These are phyloP conservation scores for Melanerpes formicivorus DNA, from an alignment of 2,113 vertebrate genomes.

Conservation along the genomic window DNA sequence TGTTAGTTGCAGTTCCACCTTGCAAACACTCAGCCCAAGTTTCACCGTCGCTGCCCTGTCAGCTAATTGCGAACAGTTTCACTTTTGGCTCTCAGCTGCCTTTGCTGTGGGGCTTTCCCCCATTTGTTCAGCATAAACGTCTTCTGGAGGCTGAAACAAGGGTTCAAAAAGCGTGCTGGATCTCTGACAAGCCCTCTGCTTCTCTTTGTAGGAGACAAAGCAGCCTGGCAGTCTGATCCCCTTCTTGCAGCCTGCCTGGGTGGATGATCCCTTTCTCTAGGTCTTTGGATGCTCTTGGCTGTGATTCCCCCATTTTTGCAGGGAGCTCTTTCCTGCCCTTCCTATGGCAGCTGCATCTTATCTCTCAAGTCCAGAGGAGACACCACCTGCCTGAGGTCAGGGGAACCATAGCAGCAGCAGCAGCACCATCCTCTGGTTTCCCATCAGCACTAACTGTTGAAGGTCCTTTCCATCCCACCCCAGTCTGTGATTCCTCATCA, in stretches of 20 bases:
- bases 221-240: not conserved
- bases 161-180: not conserved
- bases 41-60: fast-evolving
- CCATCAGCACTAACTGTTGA: too few species aligned
- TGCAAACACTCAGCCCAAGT: not conserved
- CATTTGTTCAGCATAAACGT: not conserved
- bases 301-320: too few species aligned
- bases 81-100: not conserved
- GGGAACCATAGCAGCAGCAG: not conserved
- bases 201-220: not conserved
- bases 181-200: not conserved
- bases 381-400: not conserved
- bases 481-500: too few species aligned
- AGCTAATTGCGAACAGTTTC: not conserved
- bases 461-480: too few species aligned
- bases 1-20: not conserved
- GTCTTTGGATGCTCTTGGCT: not conserved
- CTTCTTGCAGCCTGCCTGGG: too few species aligned
- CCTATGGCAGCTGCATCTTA: fast-evolving
- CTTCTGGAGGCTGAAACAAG: not conserved
- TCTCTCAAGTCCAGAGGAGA: not conserved
- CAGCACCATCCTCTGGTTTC: not conserved
- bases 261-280: not conserved
- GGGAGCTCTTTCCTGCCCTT: not conserved
- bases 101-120: not conserved